Base-by-base conservation (phyloP, 2,888 invertebrate species). In the Scaptomyza parva region DNA sequence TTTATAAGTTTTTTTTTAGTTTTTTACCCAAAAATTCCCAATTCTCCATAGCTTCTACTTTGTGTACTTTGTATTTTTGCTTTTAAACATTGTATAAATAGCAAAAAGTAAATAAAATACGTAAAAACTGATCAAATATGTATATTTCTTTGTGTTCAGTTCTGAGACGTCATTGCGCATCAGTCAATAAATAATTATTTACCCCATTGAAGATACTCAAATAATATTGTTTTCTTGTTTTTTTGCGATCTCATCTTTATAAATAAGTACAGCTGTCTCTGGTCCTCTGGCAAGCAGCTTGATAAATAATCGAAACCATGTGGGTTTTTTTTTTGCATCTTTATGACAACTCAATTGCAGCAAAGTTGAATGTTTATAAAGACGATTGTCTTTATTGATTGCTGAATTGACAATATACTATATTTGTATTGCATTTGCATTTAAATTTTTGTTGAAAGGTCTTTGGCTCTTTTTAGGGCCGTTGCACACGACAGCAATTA, bases 221-320 rank as follows among this genome's bases (percentile, higher is more conserved):
- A 85, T 65, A 70, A 78, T 74, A 5, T 4, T 35, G n/a, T 82
- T 78, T 64, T 54, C 61, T 62, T 63, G 1, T 8, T 35, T 74
- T 78, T 64, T 54, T 58, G 44, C 53, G 18, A 22, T 33, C 35
- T 61, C 51, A 60, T 44, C 26, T 6, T 5, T 35, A 68, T 51
- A 70, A 41, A 54, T 52, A 75, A 53, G 35, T 60, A 53, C 60
- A 61, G 60, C 78, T 77, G 68, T 14, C 37, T 14, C 7, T 45
- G 26, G 17, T 4, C n/a, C n/a, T n/a, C n/a, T n/a, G n/a, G n/a
- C 17, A 12, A 20, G 37, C 45, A 24, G 52, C 12, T 37, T 37
- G 20, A 41, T 39, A 68, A 62, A 62, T 59, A 74, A 62, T 30
- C 55, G 45, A 22, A 22, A 17, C 17, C 45, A 37, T 73, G 30